These are phyloP conservation scores for Nebria salina DNA, from an alignment of 2,888 invertebrate species.

Conservation along the genomic window DNA sequence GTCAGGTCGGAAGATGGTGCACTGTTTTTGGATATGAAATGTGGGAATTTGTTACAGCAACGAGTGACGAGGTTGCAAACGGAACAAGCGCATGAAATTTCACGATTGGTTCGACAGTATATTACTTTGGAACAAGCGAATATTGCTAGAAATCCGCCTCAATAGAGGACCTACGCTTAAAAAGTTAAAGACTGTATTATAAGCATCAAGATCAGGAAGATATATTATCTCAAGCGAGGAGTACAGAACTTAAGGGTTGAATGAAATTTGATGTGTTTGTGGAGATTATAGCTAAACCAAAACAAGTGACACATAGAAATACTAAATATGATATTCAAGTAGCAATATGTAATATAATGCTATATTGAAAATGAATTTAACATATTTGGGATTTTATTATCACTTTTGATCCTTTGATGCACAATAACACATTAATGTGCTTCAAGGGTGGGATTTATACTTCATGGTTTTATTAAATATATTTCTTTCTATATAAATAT, in stretches of 20 bases:
- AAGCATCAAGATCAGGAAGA: background rate
- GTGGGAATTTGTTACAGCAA: constrained; percentile 95
- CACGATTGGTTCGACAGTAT: constrained; percentile 94
- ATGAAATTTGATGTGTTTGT: too few relatives aligned
- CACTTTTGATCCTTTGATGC: too few relatives aligned
- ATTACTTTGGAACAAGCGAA: constrained; percentile 85
- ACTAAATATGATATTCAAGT: too few relatives aligned
- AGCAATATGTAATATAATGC: too few relatives aligned
- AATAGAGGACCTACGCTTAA: constrained; percentile 36
- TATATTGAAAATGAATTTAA: too few relatives aligned
- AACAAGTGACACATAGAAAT: background rate
- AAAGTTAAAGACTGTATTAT: constrained; percentile 2
- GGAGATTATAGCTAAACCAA: background rate
- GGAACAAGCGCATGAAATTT: constrained; percentile 97
- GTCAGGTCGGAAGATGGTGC: constrained; percentile 91
- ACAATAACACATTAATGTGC: too few relatives aligned
- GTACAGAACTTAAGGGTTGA: background rate
- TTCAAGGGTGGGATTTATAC: too few relatives aligned
- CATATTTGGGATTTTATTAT: too few relatives aligned
- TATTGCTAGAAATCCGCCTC: constrained; percentile 52
- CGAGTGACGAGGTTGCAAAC: constrained; percentile 95
- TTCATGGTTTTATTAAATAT: too few relatives aligned
- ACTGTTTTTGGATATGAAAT: constrained; percentile 94
- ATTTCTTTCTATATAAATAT: too few relatives aligned
- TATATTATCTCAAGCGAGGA: constrained; percentile 6